Evolutionary conservation across 2,113 vertebrate genomes (phyloP).

Genomic region (Saimiri boliviensis): DNA sequence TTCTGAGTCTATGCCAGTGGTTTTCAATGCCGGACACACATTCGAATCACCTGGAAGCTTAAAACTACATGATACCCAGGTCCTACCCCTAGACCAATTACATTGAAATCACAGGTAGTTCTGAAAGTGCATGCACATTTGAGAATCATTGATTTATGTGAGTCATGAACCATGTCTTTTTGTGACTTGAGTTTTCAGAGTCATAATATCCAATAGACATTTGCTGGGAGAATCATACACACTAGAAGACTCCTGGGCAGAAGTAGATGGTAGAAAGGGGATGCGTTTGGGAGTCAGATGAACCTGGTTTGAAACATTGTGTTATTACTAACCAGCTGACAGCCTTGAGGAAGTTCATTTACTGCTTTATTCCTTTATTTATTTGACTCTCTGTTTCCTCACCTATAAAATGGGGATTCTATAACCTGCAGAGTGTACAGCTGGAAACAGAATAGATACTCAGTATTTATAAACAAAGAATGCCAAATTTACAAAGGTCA

Average conservation of each 20-base stretch:
- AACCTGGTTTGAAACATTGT: not conserved
- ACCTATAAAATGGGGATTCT: not conserved
- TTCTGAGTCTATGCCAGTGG: not conserved
- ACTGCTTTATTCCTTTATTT: not conserved
- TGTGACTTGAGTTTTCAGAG: not conserved
- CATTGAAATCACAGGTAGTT: not conserved
- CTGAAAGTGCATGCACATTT: not conserved
- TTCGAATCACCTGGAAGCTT: not conserved
- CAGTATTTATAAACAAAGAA: conserved; percentile 40
- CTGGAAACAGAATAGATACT: not conserved
- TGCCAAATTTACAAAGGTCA: not conserved
- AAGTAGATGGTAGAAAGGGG: not conserved
- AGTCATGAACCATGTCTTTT: not conserved
- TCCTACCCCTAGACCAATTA: not conserved
- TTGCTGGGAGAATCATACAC: not conserved
- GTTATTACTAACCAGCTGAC: not conserved
- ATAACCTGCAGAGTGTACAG: not conserved
- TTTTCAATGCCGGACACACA: not conserved
- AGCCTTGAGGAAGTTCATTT: not conserved
- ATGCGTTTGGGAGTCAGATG: not conserved
- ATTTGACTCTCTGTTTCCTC: not conserved
- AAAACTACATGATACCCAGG: not conserved
- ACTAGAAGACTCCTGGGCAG: not conserved
- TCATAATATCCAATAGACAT: not conserved
- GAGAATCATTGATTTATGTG: not conserved